Evolutionary conservation across 2,797 vertebrate genomes (phyloP).

Genomic region (Macrochelys suwanniensis): DNA sequence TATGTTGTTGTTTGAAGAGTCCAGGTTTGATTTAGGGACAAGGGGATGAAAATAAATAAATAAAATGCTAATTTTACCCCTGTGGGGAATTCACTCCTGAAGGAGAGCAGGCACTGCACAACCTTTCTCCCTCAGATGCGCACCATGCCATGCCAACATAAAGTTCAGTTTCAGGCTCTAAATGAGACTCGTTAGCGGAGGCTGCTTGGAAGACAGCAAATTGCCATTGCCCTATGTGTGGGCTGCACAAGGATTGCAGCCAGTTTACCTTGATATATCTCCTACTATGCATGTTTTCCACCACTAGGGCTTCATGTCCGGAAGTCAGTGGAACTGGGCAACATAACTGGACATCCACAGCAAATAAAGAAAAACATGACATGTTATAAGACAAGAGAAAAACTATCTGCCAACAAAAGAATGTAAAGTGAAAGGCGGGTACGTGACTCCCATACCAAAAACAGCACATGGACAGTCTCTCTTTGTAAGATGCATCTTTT

Average conservation of each 20-base stretch:
- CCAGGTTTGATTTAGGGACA: not conserved
- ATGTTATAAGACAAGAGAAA: not conserved
- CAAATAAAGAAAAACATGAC: not conserved
- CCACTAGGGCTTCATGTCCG: not conserved
- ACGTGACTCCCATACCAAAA: not conserved
- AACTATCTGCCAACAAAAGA: not conserved
- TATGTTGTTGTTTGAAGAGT: not conserved
- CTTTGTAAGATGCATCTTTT: not conserved
- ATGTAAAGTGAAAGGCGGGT: not conserved
- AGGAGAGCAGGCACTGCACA: not conserved
- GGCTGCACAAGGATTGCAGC: not conserved
- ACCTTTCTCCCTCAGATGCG: not conserved
- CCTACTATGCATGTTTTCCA: not conserved
- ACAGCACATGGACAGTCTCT: not conserved
- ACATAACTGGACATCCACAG: not conserved
- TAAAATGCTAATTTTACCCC: not conserved
- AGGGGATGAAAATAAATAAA: not conserved
- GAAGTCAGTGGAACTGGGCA: not conserved
- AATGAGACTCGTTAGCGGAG: not conserved
- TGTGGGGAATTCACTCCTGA: not conserved
- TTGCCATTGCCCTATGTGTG: not conserved
- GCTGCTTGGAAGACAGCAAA: not conserved
- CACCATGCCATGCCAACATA: not conserved
- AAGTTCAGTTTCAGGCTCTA: not conserved
- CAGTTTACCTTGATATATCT: not conserved